Evolutionary conservation across 2,113 vertebrate genomes (phyloP), one percentile per base, ranked within the genome.

Genomic region (Microcebus jonahi): DNA sequence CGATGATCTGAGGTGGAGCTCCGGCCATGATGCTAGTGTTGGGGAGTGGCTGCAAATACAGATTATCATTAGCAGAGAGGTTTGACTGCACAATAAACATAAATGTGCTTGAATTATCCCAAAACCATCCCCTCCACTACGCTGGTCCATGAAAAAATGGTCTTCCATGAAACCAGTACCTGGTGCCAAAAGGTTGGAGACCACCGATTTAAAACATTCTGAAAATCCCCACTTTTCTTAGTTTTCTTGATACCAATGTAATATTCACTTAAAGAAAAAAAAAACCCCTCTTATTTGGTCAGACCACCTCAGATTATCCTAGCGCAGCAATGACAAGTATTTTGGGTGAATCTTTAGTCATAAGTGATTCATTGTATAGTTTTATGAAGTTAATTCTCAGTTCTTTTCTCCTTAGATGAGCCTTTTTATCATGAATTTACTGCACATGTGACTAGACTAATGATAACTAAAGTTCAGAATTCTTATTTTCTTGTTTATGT

Each of bases 401-500:
- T 67, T 75, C 5, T 81, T 48, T 57, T 85, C 10, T 31, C 34
- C 10, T 45, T 59, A 57, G 27, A 88, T 82, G 15, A 53, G n/a
- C 4, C 48, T 75, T 76, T 55, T 55, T 77, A 55, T 76, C 57
- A 88, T 65, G 4, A 71, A 79, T 1, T 75, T 93, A 77, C 21
- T 79, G 61, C 4, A 57, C 12, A 80, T 77, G 48, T 48, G 57
- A 92, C 29, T 92, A 79, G 34, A 95, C 76, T 67, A 95, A 88
- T 48, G 29, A 91, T 81, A 23, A 91, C 39, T 15, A 48, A 83
- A 76, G 2, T 88, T 17, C 55, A 9, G 57, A 29, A 39, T 9
- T 86, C 11, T 75, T 42, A 70, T 59, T 90, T 89, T 79, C 50
- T 91, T 91, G 20, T 70, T 95, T 91, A 48, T n/a, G 83, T 59